A percentile compares a stretch with the other conserved stretches of the same genome.
Conservation (phyloP, 2,888 invertebrate genomes). For the Thera obeliscata region DNA sequence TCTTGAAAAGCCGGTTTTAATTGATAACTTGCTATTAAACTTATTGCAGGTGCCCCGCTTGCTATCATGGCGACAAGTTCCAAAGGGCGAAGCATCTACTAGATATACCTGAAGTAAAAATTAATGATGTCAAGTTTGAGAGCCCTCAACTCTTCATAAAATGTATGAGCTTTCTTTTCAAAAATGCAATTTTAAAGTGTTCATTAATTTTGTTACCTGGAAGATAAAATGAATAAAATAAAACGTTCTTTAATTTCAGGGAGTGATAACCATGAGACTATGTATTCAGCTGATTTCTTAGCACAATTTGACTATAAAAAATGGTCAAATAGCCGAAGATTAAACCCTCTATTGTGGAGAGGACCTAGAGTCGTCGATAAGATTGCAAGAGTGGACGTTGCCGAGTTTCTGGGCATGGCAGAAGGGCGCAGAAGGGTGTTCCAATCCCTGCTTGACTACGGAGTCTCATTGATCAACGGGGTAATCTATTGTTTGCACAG, state of each 20-base stretch:
- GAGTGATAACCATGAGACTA: slow-evolving; percentile 84
- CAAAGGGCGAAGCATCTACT: slow-evolving; percentile 85
- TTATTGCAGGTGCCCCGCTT: slow-evolving; percentile 79
- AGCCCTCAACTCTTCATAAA: slow-evolving; percentile 66
- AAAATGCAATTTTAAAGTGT: background rate
- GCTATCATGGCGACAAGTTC: slow-evolving; percentile 84
- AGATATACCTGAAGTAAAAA: slow-evolving; percentile 78
- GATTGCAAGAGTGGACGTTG: slow-evolving; percentile 66
- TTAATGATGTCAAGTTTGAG: slow-evolving; percentile 56
- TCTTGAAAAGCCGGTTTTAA: no score
- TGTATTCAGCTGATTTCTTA: slow-evolving; percentile 78
- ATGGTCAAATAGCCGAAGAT: slow-evolving; percentile 61
- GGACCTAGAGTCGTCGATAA: slow-evolving; percentile 67
- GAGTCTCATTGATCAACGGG: slow-evolving; percentile 77
- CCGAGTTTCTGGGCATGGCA: slow-evolving; percentile 75
- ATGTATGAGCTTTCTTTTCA: slow-evolving; percentile 74
- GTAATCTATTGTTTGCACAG: slow-evolving; percentile 44
- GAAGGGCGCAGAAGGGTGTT: slow-evolving; percentile 75
- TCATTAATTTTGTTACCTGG: background rate
- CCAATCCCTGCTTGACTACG: slow-evolving; percentile 78
- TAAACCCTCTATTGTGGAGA: slow-evolving; percentile 76
- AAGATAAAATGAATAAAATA: background rate
- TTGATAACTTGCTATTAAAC: background rate
- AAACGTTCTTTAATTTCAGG: slow-evolving; percentile 61
- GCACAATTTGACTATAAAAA: slow-evolving; percentile 60